A percentile compares a stretch with the other conserved stretches of the same genome.
Evolutionary conservation across 2,113 vertebrate species (phyloP).

Genomic region (Pachycephala philippinensis): DNA sequence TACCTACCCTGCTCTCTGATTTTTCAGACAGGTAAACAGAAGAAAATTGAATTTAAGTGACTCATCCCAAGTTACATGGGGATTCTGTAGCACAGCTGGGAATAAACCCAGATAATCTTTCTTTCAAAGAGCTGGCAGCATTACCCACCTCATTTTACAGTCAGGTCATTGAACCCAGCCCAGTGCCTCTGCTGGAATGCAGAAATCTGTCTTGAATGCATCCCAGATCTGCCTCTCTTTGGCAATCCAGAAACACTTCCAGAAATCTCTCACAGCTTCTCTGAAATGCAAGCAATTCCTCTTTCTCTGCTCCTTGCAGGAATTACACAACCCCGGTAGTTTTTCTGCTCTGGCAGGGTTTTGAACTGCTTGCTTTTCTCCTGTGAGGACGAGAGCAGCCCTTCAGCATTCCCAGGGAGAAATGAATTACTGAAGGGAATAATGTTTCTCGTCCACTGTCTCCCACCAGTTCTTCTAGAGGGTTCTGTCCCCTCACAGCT

Average conservation of each 20-base stretch:
- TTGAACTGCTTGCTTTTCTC: conserved; percentile 6
- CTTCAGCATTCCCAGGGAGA: background rate
- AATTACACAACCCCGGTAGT: background rate
- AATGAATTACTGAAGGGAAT: background rate
- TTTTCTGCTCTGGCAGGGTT: background rate
- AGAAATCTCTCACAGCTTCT: conserved; percentile 33
- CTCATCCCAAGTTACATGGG: background rate
- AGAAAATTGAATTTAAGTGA: conserved; percentile 40
- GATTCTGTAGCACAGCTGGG: conserved; percentile 20
- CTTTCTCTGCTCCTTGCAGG: background rate
- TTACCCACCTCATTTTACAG: conserved; percentile 5
- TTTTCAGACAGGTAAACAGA: conserved; percentile 32
- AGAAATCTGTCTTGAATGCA: background rate
- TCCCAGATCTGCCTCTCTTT: background rate
- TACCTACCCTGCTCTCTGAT: background rate
- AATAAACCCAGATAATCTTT: conserved; percentile 34
- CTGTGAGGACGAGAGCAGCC: background rate
- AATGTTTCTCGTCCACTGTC: background rate
- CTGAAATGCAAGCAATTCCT: background rate
- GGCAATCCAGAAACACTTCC: background rate
- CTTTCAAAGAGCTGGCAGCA: background rate
- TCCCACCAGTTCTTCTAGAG: background rate
- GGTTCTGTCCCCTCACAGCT: background rate
- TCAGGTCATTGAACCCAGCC: background rate
- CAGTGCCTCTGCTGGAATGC: background rate